A percentile compares a stretch with the other conserved stretches of the same genome.
Conservation (phyloP, 2,113 vertebrate species). For the Sebastes fasciatus region DNA sequence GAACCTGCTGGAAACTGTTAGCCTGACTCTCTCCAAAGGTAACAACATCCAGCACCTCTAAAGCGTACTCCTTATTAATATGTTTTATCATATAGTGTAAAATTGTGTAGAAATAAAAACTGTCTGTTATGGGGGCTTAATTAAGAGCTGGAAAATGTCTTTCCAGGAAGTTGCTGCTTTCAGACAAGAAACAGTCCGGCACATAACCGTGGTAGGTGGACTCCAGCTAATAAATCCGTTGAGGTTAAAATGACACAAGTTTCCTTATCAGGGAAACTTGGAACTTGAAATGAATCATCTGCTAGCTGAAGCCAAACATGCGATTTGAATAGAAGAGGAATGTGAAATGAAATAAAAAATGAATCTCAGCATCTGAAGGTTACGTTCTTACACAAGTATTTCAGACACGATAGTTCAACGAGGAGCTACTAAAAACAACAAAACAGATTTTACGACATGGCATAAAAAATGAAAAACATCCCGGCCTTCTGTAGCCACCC, state of each 20-base stretch:
- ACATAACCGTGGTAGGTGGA: too few relatives aligned
- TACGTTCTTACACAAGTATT: not conserved
- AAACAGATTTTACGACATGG: not conserved
- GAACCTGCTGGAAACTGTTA: not conserved
- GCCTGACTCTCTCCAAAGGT: too few relatives aligned
- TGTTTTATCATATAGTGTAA: not conserved
- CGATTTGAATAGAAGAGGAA: not conserved
- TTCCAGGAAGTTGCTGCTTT: not conserved
- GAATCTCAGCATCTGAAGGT: not conserved
- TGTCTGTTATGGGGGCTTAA: not conserved
- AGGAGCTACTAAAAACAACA: not conserved
- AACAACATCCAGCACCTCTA: not conserved
- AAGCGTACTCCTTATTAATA: not conserved
- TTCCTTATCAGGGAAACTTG: conserved; percentile 1
- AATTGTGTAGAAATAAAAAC: not conserved
- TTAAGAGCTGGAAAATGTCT: not conserved
- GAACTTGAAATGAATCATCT: not conserved
- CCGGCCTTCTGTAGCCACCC: too few relatives aligned
- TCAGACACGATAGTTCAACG: not conserved
- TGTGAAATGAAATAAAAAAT: conserved; percentile 5
- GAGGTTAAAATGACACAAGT: not conserved
- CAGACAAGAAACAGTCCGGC: not conserved
- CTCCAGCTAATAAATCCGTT: not conserved
- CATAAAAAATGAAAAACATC: not conserved
- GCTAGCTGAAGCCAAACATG: not conserved